Base-by-base conservation (phyloP, 2,888 invertebrate genomes). In the Lypha dubia region DNA sequence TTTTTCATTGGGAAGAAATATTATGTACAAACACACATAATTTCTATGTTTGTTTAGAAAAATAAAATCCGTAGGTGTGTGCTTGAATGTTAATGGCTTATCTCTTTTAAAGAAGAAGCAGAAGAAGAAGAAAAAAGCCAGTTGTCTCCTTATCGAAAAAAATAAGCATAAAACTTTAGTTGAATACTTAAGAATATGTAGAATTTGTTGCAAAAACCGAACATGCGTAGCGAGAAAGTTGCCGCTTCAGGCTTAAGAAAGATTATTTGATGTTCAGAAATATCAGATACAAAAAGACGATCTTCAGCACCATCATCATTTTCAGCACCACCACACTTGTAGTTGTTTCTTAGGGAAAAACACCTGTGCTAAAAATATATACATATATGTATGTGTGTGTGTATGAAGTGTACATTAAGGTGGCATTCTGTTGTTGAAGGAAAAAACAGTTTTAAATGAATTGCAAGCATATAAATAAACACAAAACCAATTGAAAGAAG, bases 171-270 rank as follows among this genome's bases (percentile, higher is more conserved):
- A n/a, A n/a, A n/a, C n/a, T n/a, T n/a, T n/a, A n/a, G n/a, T n/a
- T 56, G n/a, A 11, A 20, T 24, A 22, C 44, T 9, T 74, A 38
- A 38, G 38, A 63, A 41, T n/a, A 17, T 65, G 35, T 38, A 53
- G 15, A 70, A 46, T 65, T 22, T 68, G 24, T 75, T 74, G 44
- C 74, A 68, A 68, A 81, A 81, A 68, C 68, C 49, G 22, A 82
- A 65, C 38, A 49, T 76, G 75, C 81, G 76, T 70, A 76, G 81
- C 81, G 81, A 71, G 81, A 82, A 82, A 82, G 81, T 76, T 82
- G 70, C 17, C 49, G 56, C 62, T 44, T 68, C 38, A 28, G 68
- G 49, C 65, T 65, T 28, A 24, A 35, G 41, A 44, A 68, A 51
- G 67, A 60, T 67, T 74, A 41, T 67, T 51, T 58, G 41, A 70